These are phyloP conservation scores for Magallana nippona DNA, from an alignment of 2,888 invertebrate genomes.

Conservation along the genomic window DNA sequence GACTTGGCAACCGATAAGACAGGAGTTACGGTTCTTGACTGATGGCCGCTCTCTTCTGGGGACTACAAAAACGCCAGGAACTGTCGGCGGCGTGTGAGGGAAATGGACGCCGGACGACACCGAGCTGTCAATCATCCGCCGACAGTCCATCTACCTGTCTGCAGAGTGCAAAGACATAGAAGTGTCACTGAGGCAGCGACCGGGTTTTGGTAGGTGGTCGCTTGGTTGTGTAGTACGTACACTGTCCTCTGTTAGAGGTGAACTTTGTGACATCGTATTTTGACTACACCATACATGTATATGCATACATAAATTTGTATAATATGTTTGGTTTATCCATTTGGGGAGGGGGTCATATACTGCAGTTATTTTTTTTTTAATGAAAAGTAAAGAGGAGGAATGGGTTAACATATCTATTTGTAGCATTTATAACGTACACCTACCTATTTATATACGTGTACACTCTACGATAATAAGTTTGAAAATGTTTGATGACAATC, in stretches of 20 bases:
- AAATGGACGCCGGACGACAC: conserved; percentile 15
- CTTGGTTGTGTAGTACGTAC: background rate
- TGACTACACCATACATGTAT: background rate
- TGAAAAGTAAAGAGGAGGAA: too few relatives aligned
- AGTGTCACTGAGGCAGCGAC: conserved; percentile 6
- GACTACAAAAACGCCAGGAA: background rate
- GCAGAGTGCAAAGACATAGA: conserved; percentile 27
- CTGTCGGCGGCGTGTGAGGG: conserved; percentile 20
- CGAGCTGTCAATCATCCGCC: conserved; percentile 13
- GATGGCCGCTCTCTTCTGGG: background rate
- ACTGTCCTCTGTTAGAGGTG: background rate
- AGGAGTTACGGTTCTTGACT: background rate
- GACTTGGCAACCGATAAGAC: background rate
- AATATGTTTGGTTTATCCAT: too few relatives aligned
- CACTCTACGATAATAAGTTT: too few relatives aligned
- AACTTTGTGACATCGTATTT: background rate
- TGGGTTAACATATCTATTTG: too few relatives aligned
- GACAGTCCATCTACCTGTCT: conserved; percentile 27
- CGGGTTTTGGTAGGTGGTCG: conserved; percentile 14
- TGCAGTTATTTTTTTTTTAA: too few relatives aligned
- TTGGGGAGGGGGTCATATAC: too few relatives aligned
- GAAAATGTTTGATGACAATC: too few relatives aligned
- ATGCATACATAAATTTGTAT: background rate
- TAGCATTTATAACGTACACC: too few relatives aligned
- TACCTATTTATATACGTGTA: too few relatives aligned